Evolutionary conservation across 1,140 invertebrate genomes (phyloP), one percentile per base, ranked within the genome.

Genomic region (Macrobrachium rosenbergii): DNA sequence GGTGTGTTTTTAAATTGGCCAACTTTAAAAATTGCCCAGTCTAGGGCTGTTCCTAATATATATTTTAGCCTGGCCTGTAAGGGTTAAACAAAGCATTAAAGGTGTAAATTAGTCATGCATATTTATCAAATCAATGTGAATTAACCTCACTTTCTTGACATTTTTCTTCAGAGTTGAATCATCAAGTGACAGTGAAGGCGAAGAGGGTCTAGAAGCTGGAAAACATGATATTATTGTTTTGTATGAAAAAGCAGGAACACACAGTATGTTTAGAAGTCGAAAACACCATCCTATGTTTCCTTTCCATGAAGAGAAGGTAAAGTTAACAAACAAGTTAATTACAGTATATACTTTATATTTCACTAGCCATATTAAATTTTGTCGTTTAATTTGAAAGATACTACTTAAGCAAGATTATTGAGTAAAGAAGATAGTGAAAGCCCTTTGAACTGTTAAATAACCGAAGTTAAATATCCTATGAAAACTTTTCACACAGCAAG

Each of bases 201-300:
- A 98, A 88, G 95, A 96, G 90, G 96, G 97, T 91, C 95, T 94
- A 90, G 90, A 88, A 89, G 94, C 96, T 59, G 90, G 91, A 12
- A 91, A 91, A 79, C 97, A 99, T 92, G 98, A 99, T 92, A 95
- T 99, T 85, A 95, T 98, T 73, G 96, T 97, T 16, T 95, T 97
- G 89, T 94, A 95, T 81, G 96, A 97, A 92, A 94, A 94, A 28
- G 76, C 83, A 73, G 94, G 95, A 91, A 90, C 91, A 67, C 90
- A 92, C 90, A 92, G 93, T 84, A 95, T 95, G 73, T 87, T 90
- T 75, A 75, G 89, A 19, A 88, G 86, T 72, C 79, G 82, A 63
- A 90, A 90, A 64, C 87, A 97, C 89, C 96, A 98, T 92, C 98
- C 98, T 0, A 99, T 99, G 96, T 99, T 98, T 92, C 98, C 98